These are phyloP conservation scores for Mormyrus hasselquistii DNA, from an alignment of 2,797 vertebrate species.

Conservation along the genomic window DNA sequence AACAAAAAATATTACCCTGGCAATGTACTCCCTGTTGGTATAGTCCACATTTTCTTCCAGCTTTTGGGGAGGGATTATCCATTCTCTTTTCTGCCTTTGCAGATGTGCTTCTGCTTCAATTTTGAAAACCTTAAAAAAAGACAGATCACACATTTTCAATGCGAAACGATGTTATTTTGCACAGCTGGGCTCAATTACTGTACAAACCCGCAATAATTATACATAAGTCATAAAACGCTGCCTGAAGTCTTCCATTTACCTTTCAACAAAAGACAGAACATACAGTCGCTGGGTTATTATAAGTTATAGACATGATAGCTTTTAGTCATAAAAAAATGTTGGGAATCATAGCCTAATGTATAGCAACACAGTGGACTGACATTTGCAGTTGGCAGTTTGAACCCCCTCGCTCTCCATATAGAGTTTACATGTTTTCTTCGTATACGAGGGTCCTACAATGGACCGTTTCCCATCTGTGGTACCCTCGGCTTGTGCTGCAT, in stretches of 20 bases:
- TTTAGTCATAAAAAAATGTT: background rate
- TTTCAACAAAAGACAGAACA: background rate
- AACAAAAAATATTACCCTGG: conserved; percentile 54
- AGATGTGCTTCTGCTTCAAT: conserved; percentile 24
- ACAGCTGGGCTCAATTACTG: background rate
- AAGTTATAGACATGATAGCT: background rate
- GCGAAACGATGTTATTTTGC: conserved; percentile 16
- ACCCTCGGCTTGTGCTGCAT: background rate
- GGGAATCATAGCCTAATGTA: background rate
- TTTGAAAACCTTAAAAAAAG: conserved; percentile 21
- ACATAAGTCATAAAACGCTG: background rate
- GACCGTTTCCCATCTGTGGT: background rate
- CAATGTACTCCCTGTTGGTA: conserved; percentile 64
- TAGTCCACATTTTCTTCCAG: conserved; percentile 67
- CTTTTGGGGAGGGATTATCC: conserved; percentile 65
- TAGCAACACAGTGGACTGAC: background rate
- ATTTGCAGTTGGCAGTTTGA: background rate
- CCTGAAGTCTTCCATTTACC: background rate
- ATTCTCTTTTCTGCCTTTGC: conserved; percentile 66
- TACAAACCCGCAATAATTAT: background rate
- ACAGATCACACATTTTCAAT: background rate
- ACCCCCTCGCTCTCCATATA: background rate
- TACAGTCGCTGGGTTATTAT: background rate
- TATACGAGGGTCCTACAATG: background rate
- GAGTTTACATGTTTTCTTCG: background rate